Evolutionary conservation across 35 echinoderm and acorn worm genomes (phyloP), one percentile per base, ranked within the genome.

Genomic region (Strongylocentrotus purpuratus): DNA sequence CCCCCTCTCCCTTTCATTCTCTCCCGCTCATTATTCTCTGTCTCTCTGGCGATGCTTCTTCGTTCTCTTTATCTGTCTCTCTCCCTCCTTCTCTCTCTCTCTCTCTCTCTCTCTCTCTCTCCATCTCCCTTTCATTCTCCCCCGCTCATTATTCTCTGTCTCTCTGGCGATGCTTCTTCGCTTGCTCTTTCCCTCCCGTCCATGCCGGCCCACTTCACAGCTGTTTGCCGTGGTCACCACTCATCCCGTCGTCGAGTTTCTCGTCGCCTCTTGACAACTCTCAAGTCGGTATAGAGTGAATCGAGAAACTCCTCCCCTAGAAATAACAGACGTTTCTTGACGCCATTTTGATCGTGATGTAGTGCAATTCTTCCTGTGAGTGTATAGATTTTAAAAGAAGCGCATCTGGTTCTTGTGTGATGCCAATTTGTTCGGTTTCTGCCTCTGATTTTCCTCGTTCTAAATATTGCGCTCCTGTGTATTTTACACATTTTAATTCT

Each of bases 151-250:
- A n/a, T 88, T 88, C 45, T 88, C 87, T 46, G 32, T 88, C 31
- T 88, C 33, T n/a, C 85, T 86, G 25, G 28, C 32, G 25, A 28
- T 86, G 85, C 33, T 31, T 22, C 85, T 86, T 86, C 87, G 32
- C 25, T 89, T 89, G 33, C 87, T 89, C 87, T 89, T 89, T 46
- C 41, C 87, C 87, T 89, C 87, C 87, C 32, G 20, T 2, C 45
- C 45, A 33, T 89, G 33, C n/a, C n/a, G n/a, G n/a, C 87, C 87
- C 87, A 89, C 87, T 89, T 89, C 87, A 89, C 87, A 89, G 87
- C 87, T 89, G 87, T 89, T 89, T 89, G 87, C 87, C 87, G 32
- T 89, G 87, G 14, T 89, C 20, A 89, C 87, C 87, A 45, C 33
- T 46, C 45, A 89, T 46, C 45, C 45, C 33, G 45, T 45, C 4